Conservation (phyloP, 2,797 vertebrate genomes). For the Intellagama lesueurii region DNA sequence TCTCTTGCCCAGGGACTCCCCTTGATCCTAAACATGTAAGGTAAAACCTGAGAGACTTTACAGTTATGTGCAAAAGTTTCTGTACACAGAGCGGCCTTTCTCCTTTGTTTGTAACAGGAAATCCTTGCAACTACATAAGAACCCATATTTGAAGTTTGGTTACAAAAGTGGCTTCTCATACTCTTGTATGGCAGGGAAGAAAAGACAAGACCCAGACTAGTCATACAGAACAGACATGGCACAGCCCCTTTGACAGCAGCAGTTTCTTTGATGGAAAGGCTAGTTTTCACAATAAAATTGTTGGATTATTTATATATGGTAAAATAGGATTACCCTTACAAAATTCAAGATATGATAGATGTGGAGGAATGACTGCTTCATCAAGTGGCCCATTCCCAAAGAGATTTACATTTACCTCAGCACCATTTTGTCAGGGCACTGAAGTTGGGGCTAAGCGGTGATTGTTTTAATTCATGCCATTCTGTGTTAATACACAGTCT, state of each 20-base stretch:
- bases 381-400: neutral
- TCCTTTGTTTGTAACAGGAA: neutral
- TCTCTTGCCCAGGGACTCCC: neutral
- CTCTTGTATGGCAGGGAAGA: neutral
- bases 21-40: neutral
- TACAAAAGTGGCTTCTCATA: neutral
- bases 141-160: neutral
- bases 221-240: neutral
- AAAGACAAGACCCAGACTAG: neutral
- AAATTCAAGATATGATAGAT: neutral
- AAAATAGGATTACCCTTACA: neutral
- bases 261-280: neutral
- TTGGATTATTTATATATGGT: neutral
- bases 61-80: neutral
- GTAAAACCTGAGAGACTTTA: no score
- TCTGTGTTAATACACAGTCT: neutral
- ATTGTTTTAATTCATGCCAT: neutral
- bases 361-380: neutral
- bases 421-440: neutral
- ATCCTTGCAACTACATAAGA: neutral
- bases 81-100: neutral
- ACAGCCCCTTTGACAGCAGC: neutral
- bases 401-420: neutral
- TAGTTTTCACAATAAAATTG: neutral
- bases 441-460: neutral